Evolutionary conservation across 1,140 invertebrate species (phyloP), one percentile per base, ranked within the genome.

Genomic region (Ceratina japonica): DNA sequence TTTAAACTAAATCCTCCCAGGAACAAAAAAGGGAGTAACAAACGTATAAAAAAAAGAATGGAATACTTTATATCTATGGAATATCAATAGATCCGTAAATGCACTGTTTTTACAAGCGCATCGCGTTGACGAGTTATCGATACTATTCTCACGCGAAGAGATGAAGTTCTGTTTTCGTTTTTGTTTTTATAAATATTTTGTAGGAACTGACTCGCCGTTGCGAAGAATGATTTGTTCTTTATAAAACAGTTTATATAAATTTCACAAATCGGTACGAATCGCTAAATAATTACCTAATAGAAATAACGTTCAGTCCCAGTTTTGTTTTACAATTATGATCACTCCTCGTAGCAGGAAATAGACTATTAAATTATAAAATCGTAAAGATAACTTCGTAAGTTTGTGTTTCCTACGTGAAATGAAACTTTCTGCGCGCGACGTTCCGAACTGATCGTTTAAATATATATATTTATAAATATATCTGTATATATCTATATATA

Each of bases 331-430:
- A 87, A 52, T 79, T 77, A 73, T 81, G 79, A 86, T 86, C 71
- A 81, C 71, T 82, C 76, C 51, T 62, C 80, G 44, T 80, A 85
- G 83, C 62, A 80, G 81, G 81, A 87, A 87, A 87, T 89, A 87
- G 84, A 89, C 87, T 90, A 90, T 88, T 71, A 87, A 89, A 88
- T 86, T 81, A 86, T 69, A 82, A 89, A 89, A 79, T 87, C 65
- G 54, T 79, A 76, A 79, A 83, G 86, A 87, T 84, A 87, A 86
- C 80, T 64, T 71, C 77, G 75, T 79, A 84, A 86, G 79, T 81
- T 80, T 83, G 79, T 79, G 68, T 75, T n/a, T n/a, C 66, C 76
- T 89, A 89, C 31, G 78, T 22, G 65, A 87, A 87, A 87, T 83
- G 64, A 82, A 77, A 75, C 64, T 58, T 71, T 69, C 70, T 63